A percentile compares a stretch with the other conserved stretches of the same genome.
Evolutionary conservation across 2,797 vertebrate species (phyloP).

Genomic region (Bryconaethiops microstoma): DNA sequence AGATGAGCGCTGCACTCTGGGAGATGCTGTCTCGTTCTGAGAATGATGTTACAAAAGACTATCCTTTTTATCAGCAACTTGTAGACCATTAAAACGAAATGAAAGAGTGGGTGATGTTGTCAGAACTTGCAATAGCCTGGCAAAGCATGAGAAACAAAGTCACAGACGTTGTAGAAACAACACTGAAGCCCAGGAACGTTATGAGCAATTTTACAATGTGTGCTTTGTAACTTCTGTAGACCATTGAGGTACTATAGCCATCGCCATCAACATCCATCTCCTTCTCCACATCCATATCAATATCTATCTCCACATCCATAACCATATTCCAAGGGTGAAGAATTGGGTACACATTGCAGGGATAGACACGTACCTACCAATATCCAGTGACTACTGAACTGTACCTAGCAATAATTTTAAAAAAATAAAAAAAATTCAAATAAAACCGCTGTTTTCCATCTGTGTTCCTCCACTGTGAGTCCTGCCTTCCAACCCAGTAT

Average conservation of each 20-base stretch:
- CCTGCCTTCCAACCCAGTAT: too few species aligned
- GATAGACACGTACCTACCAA: too few species aligned
- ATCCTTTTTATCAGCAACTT: not conserved
- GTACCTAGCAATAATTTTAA: too few species aligned
- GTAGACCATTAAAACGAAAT: not conserved
- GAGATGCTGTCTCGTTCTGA: not conserved
- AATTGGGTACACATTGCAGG: too few species aligned
- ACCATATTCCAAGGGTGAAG: too few species aligned
- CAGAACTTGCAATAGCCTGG: not conserved
- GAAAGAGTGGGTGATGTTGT: not conserved
- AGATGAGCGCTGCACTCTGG: not conserved
- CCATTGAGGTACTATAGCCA: not conserved
- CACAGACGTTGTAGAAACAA: not conserved
- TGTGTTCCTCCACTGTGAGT: too few species aligned
- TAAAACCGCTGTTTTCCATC: too few species aligned
- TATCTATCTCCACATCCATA: too few species aligned
- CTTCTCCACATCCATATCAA: too few species aligned
- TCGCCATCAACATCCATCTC: too few species aligned
- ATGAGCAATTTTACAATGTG: not conserved
- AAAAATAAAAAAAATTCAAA: too few species aligned
- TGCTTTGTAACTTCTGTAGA: not conserved
- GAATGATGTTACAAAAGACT: not conserved
- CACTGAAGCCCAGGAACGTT: not conserved
- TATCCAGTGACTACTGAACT: too few species aligned
- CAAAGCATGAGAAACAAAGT: not conserved